Conservation (phyloP, 2,888 invertebrate species). For the Minunthozetes semirufus region DNA sequence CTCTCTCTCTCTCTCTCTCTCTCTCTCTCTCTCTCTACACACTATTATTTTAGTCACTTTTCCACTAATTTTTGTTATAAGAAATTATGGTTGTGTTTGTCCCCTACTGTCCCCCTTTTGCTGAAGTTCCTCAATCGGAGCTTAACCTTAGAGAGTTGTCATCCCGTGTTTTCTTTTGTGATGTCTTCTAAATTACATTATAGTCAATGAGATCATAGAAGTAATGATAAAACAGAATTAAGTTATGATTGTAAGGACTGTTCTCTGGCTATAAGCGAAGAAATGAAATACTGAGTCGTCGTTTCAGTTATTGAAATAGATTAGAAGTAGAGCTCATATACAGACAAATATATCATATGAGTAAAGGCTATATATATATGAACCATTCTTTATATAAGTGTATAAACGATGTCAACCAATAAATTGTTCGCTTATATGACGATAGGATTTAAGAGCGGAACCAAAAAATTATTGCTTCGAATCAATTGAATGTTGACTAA, state of each 20-base stretch:
- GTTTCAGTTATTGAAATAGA: neutral
- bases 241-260: neutral
- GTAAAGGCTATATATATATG: neutral
- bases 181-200: neutral
- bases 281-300: neutral
- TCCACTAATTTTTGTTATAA: too few species aligned
- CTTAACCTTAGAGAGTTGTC: neutral
- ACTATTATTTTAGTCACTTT: too few species aligned
- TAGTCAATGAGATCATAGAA: neutral
- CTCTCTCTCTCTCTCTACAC: neutral
- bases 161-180: neutral
- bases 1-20: slow-evolving; percentile 15
- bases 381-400: neutral
- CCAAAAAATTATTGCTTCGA: neutral
- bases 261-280: neutral
- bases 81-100: too few species aligned
- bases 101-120: too few species aligned
- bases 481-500: neutral
- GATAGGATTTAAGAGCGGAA: neutral
- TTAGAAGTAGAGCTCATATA: neutral
- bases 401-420: neutral
- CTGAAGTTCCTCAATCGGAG: too few species aligned
- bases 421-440: neutral
- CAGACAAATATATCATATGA: neutral
- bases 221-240: neutral